phyloP scores from a whole-genome alignment of 2,797 vertebrate genomes.

The Loris lydekkerianus region DNA sequence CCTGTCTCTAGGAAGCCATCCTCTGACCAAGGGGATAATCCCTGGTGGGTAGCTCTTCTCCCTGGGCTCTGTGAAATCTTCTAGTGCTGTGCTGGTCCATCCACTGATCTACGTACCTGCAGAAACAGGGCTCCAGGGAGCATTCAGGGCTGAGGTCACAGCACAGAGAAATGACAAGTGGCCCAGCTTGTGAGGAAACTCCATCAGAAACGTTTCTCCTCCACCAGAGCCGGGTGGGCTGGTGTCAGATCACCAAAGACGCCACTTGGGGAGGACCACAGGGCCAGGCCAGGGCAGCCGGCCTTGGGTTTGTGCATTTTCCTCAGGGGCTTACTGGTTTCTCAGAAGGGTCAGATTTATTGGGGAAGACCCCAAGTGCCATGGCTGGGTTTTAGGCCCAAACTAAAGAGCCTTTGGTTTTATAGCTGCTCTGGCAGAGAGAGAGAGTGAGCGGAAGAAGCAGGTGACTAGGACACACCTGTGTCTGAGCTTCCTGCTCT shows the following conservation, averaged over 20 bases:
- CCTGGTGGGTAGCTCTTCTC: neutral
- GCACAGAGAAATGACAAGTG: constrained; percentile 64
- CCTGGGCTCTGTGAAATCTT: neutral
- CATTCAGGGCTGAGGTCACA: neutral
- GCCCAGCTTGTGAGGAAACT: neutral
- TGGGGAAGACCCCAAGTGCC: neutral
- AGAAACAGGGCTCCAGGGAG: constrained; percentile 37
- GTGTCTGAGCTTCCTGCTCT: neutral
- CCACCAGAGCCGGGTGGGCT: neutral
- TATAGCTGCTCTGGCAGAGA: neutral
- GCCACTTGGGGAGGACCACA: accelerated
- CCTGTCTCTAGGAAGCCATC: neutral
- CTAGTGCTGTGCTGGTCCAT: accelerated
- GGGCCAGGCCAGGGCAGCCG: accelerated
- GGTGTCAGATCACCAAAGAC: accelerated
- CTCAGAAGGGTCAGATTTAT: neutral
- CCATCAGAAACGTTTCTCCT: neutral
- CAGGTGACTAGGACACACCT: accelerated
- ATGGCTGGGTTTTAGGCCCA: too few relatives aligned
- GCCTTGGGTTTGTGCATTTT: accelerated
- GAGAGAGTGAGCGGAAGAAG: neutral
- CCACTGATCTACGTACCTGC: neutral
- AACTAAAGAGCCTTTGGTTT: neutral
- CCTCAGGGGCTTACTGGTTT: too few relatives aligned
- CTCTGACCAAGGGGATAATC: neutral